phyloP scores from a whole-genome alignment of 1,140 invertebrate genomes.

The Monochamus saltuarius region DNA sequence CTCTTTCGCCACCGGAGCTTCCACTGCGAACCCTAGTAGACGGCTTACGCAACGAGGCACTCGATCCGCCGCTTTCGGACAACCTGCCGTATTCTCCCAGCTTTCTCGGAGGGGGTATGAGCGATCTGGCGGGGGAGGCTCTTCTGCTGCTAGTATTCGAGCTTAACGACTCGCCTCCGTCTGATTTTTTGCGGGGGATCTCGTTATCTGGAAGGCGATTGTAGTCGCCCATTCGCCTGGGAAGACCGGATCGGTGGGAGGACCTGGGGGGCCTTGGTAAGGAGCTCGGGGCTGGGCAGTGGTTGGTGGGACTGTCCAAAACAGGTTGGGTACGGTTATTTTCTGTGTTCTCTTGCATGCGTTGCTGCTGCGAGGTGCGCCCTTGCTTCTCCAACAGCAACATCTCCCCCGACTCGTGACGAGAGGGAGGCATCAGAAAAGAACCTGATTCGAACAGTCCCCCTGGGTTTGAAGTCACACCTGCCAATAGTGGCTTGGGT shows the following conservation, averaged over 20 bases:
- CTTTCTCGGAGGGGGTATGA: conserved; percentile 60
- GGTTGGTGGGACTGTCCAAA: conserved; percentile 54
- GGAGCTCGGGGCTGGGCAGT: conserved; percentile 64
- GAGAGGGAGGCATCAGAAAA: conserved; percentile 49
- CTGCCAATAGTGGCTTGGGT: conserved; percentile 77
- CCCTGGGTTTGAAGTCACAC: conserved; percentile 60
- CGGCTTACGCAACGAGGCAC: conserved; percentile 51
- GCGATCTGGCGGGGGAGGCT: conserved; percentile 59
- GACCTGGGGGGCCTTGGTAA: conserved; percentile 65
- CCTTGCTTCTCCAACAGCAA: conserved; percentile 75
- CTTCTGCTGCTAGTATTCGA: conserved; percentile 50
- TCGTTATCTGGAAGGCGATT: conserved; percentile 48
- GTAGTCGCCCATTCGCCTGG: conserved; percentile 60
- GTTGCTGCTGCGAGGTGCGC: conserved; percentile 70
- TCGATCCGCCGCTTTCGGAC: conserved; percentile 56
- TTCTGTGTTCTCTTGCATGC: conserved; percentile 57
- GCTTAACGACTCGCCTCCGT: conserved; percentile 48
- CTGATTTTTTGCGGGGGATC: conserved; percentile 46
- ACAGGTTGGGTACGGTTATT: conserved; percentile 14
- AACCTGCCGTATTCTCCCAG: conserved; percentile 61
- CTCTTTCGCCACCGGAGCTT: conserved; percentile 53
- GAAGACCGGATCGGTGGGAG: conserved; percentile 59
- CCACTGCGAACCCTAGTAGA: conserved; percentile 54
- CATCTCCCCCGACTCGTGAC: conserved; percentile 65
- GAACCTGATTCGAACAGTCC: conserved; percentile 56